phyloP scores from a whole-genome alignment of 2,797 vertebrate species.

The Liparis tanakae region DNA sequence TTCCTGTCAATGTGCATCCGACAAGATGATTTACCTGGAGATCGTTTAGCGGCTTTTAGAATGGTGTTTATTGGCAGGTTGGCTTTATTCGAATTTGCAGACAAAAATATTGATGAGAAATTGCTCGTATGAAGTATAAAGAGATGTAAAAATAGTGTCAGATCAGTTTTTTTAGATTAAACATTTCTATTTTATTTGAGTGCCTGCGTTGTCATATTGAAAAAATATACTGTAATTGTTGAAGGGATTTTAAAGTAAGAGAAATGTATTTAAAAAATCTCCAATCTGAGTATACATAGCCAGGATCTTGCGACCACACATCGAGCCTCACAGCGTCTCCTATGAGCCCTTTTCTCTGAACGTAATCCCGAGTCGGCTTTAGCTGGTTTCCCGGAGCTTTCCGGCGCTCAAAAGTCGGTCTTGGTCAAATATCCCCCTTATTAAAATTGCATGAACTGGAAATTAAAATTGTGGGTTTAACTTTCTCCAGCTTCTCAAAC shows the following conservation, averaged over 20 bases:
- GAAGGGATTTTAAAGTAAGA: background rate
- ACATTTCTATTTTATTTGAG: background rate
- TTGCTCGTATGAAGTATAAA: too few relatives aligned
- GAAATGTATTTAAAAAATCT: too few relatives aligned
- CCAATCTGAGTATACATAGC: background rate
- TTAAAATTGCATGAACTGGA: background rate
- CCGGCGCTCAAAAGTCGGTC: background rate
- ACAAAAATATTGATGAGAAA: conserved; percentile 2
- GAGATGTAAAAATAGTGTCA: too few relatives aligned
- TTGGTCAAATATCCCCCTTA: background rate
- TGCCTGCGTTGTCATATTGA: background rate
- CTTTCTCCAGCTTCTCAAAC: background rate
- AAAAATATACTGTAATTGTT: too few relatives aligned
- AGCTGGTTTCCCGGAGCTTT: too few relatives aligned
- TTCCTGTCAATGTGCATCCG: conserved; percentile 24
- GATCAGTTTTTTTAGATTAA: background rate
- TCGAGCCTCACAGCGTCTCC: background rate
- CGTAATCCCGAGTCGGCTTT: too few relatives aligned
- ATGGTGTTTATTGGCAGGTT: background rate
- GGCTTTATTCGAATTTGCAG: conserved; percentile 14
- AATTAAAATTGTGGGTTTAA: background rate
- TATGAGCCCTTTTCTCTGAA: too few relatives aligned
- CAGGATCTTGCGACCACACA: background rate
- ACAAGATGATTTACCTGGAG: conserved; percentile 34
- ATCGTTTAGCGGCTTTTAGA: conserved; percentile 22